A percentile compares a stretch with the other conserved stretches of the same genome.
Conservation (phyloP, 1,140 invertebrate species). For the Drosophila arawakana region DNA sequence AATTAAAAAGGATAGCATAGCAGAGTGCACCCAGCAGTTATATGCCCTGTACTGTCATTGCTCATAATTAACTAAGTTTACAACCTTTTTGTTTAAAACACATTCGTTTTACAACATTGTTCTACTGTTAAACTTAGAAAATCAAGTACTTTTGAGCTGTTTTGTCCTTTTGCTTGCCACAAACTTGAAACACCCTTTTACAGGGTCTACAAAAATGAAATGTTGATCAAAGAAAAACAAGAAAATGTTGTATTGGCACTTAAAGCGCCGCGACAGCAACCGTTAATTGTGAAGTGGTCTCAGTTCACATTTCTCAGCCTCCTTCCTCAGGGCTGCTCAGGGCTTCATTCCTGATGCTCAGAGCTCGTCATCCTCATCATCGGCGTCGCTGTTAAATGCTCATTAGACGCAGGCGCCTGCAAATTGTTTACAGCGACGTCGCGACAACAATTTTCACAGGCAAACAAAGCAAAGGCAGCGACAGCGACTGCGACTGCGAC, state of each 20-base stretch:
- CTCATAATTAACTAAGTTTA: no score
- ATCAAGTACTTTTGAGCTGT: no score
- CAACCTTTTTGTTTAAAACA: no score
- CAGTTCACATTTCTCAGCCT: slow-evolving; percentile 15
- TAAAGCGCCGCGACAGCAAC: slow-evolving; percentile 54
- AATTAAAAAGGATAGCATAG: no score
- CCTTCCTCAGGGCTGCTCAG: background rate
- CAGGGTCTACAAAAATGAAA: slow-evolving; percentile 13
- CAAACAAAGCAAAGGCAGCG: slow-evolving; percentile 53
- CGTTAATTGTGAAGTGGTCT: slow-evolving; percentile 36
- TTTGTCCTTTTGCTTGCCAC: no score
- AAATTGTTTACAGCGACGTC: slow-evolving; percentile 82
- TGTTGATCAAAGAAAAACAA: slow-evolving; percentile 66
- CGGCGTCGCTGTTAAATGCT: slow-evolving; percentile 72
- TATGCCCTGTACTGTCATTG: no score
- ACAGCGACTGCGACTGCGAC: slow-evolving; percentile 7
- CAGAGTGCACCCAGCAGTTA: no score
- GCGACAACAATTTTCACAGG: slow-evolving; percentile 82
- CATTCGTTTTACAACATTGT: no score
- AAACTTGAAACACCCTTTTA: no score
- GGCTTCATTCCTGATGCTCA: slow-evolving; percentile 10
- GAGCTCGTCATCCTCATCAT: slow-evolving; percentile 4
- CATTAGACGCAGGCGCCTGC: slow-evolving; percentile 82
- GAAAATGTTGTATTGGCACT: slow-evolving; percentile 51
- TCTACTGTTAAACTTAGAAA: no score